These are phyloP conservation scores for Andrena haemorrhoa DNA, from an alignment of 2,888 invertebrate species.

Conservation along the genomic window DNA sequence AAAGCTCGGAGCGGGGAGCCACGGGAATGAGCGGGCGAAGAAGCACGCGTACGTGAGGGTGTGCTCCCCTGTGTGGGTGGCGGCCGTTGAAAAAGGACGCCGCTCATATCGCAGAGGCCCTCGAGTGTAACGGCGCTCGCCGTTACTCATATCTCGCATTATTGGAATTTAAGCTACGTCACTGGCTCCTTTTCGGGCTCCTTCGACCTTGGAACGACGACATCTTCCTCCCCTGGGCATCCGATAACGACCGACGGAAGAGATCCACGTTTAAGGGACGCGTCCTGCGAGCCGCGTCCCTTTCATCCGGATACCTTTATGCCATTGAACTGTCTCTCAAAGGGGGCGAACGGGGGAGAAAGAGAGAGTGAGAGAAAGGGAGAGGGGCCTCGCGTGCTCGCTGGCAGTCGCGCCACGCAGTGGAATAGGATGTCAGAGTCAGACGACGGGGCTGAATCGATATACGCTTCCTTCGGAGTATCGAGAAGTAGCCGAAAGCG, in stretches of 20 bases:
- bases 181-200: constrained; percentile 13
- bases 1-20: constrained; percentile 22
- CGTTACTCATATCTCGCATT: constrained; percentile 76
- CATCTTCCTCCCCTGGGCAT: constrained; percentile 31
- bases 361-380: not conserved
- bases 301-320: constrained; percentile 51
- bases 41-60: not conserved
- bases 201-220: constrained; percentile 48
- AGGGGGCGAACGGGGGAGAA: constrained; percentile 2
- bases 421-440: constrained; percentile 55
- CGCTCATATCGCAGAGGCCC: constrained; percentile 58
- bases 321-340: constrained; percentile 39
- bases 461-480: constrained; percentile 20
- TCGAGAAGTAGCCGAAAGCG: constrained; percentile 13
- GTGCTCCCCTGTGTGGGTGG: not conserved
- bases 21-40: constrained; percentile 34
- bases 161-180: constrained; percentile 75
- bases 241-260: constrained; percentile 38
- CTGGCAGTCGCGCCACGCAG: constrained; percentile 26
- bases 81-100: constrained; percentile 53
- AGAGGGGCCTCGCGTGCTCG: not conserved
- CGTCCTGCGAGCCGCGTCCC: constrained; percentile 20
- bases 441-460: constrained; percentile 37
- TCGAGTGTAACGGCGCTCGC: constrained; percentile 61
- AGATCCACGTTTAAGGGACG: constrained; percentile 35